phyloP scores from a whole-genome alignment of 2,797 vertebrate genomes.

The Euphonia xanthogaster region DNA sequence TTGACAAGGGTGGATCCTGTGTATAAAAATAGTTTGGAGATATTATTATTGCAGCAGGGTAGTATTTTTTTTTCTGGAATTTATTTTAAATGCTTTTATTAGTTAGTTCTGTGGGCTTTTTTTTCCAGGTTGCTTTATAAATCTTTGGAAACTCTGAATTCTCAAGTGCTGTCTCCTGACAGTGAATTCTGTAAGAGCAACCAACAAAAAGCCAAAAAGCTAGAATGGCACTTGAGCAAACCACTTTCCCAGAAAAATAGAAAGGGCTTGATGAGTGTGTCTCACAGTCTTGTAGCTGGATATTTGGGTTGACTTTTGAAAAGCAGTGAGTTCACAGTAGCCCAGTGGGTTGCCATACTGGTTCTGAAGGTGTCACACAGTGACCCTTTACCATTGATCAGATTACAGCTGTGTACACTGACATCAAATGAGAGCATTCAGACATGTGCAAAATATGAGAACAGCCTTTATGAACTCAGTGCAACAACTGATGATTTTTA shows the following conservation, averaged over 20 bases:
- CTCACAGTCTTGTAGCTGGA: not conserved
- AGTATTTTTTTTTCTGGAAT: not conserved
- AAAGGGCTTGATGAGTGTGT: not conserved
- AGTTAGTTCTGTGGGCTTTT: not conserved
- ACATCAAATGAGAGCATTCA: not conserved
- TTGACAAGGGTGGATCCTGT: not conserved
- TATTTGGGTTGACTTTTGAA: not conserved
- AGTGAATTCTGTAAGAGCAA: not conserved
- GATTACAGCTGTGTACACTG: not conserved
- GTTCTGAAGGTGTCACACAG: not conserved
- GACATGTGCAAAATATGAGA: not conserved
- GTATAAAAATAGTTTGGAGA: not conserved
- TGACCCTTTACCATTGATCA: not conserved
- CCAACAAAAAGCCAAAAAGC: not conserved
- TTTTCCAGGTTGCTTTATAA: not conserved
- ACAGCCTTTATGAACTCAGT: not conserved
- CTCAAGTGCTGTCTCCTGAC: not conserved
- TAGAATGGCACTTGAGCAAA: not conserved
- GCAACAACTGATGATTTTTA: not conserved
- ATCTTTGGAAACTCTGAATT: not conserved
- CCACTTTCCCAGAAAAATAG: not conserved
- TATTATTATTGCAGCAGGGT: not conserved
- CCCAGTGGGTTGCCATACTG: not conserved
- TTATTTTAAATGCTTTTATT: not conserved
- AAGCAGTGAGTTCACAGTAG: not conserved